Percentiles rank a stretch among this genome's conserved stretches.
Evolutionary conservation across 1,140 invertebrate genomes (phyloP).

Genomic region (Drosophila kepulauana): DNA sequence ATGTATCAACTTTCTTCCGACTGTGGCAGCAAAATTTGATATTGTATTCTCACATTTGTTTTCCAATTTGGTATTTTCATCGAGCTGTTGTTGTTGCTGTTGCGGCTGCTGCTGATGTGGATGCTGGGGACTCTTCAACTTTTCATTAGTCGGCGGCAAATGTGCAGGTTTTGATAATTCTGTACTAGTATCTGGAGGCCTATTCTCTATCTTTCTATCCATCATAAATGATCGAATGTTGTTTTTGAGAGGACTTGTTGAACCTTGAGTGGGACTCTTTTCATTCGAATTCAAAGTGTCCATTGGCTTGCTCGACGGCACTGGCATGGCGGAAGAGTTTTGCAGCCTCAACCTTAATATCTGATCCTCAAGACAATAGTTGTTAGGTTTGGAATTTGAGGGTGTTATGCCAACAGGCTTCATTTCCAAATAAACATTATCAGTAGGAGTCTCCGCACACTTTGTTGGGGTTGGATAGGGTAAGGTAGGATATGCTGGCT

Average conservation of each 20-base stretch:
- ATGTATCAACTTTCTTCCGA: slow-evolving; percentile 65
- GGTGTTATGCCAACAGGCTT: slow-evolving; percentile 76
- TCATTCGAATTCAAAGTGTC: slow-evolving; percentile 32
- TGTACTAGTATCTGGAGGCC: slow-evolving; percentile 8
- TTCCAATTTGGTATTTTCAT: slow-evolving; percentile 24
- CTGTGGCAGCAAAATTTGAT: slow-evolving; percentile 37
- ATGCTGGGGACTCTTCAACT: neutral
- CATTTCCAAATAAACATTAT: slow-evolving; percentile 85
- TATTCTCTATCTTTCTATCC: slow-evolving; percentile 22
- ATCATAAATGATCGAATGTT: neutral
- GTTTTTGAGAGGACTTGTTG: slow-evolving; percentile 9
- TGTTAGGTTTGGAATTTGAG: slow-evolving; percentile 15
- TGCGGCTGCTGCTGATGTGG: neutral
- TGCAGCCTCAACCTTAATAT: slow-evolving; percentile 47
- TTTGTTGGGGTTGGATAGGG: slow-evolving; percentile 11
- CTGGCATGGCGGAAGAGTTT: slow-evolving; percentile 6
- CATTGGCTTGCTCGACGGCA: slow-evolving; percentile 18
- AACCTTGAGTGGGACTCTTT: slow-evolving; percentile 15
- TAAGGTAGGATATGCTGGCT: slow-evolving; percentile 10
- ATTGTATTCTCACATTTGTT: slow-evolving; percentile 19
- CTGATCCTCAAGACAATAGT: slow-evolving; percentile 40
- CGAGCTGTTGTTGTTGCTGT: slow-evolving; percentile 8
- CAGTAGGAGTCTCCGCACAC: slow-evolving; percentile 10
- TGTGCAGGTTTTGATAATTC: slow-evolving; percentile 11
- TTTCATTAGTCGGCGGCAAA: slow-evolving; percentile 11